phyloP scores from a whole-genome alignment of 2,888 invertebrate genomes.

The Adelphocoris suturalis region DNA sequence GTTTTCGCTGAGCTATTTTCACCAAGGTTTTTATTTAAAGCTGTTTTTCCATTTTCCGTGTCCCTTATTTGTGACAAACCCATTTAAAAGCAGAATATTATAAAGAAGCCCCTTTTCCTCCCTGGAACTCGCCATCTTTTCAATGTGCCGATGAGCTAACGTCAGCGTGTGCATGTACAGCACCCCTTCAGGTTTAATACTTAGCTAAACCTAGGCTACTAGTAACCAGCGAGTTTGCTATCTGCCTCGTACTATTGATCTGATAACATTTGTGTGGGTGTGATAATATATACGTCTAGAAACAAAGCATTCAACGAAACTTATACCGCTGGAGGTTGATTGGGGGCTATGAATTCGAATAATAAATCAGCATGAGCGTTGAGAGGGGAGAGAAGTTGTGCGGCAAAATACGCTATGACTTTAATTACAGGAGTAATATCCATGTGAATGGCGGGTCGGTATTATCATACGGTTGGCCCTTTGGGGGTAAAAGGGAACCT shows the following conservation, averaged over 20 bases:
- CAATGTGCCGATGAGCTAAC: no score
- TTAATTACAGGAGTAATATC: conserved; percentile 68
- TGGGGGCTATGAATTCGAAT: conserved; percentile 43
- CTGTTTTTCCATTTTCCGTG: no score
- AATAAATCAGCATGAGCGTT: conserved; percentile 42
- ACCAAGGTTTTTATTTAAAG: no score
- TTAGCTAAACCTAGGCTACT: no score
- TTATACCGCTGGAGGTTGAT: not conserved
- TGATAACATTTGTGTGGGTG: not conserved
- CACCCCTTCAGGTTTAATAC: no score
- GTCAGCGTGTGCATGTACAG: no score
- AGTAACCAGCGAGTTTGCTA: no score
- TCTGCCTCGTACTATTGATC: not conserved
- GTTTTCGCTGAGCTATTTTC: no score
- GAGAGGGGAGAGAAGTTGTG: conserved; percentile 51
- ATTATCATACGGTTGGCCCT: conserved; percentile 61
- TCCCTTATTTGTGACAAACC: no score
- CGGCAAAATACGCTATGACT: conserved; percentile 44
- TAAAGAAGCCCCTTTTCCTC: no score
- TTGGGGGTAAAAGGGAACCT: conserved; percentile 61
- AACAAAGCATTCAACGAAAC: conserved; percentile 25
- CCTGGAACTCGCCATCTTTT: no score
- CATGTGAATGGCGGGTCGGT: conserved; percentile 60
- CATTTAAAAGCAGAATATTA: no score
- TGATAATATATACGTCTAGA: not conserved